Base-by-base conservation (phyloP, 2,113 vertebrate genomes). In the Eupsittula cactorum region DNA sequence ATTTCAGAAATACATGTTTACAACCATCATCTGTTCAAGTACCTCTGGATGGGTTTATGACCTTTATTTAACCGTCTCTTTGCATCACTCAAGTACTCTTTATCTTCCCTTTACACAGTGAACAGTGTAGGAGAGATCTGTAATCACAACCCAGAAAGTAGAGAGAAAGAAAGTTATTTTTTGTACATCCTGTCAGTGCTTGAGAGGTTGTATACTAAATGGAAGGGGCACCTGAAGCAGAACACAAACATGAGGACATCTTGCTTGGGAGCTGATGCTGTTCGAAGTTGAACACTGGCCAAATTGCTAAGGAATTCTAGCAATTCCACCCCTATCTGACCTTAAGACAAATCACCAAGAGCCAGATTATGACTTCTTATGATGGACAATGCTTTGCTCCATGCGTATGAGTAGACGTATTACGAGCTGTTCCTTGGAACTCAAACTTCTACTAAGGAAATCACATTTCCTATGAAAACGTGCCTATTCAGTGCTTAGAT, bases 331-430 rank as follows among this genome's bases (percentile, higher is more conserved):
- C 21, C 27, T 53, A 7, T 76, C 87, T 79, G 44, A 29, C 39
- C 28, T 0, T 25, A 52, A 16, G 33, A 37, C 29, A 80, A 76
- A 21, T 19, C 50, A 63, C 37, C 3, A 23, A 53, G 19, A 93
- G 50, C 4, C n/a, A 41, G 23, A 16, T 57, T 37, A 49, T n/a
- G 53, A 37, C 23, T 42, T 78, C 21, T n/a, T 68, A 16, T 15
- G 27, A 74, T 6, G 16, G 27, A 29, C 55, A 86, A 39, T 10
- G 42, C 17, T 73, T 49, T 44, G 10, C 19, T 74, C 19, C 8
- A 35, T 0, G 0, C 12, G 13, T 25, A 8, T 3, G 19, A 80
- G n/a, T 6, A 50, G 6, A 67, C 2, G 10, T 11, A 10, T 33
- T 60, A 27, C 3, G 28, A 76, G 55, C 21, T 75, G 50, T 13